Evolutionary conservation across 1,140 invertebrate species (phyloP).

Genomic region (Caenorhabditis inopinata): DNA sequence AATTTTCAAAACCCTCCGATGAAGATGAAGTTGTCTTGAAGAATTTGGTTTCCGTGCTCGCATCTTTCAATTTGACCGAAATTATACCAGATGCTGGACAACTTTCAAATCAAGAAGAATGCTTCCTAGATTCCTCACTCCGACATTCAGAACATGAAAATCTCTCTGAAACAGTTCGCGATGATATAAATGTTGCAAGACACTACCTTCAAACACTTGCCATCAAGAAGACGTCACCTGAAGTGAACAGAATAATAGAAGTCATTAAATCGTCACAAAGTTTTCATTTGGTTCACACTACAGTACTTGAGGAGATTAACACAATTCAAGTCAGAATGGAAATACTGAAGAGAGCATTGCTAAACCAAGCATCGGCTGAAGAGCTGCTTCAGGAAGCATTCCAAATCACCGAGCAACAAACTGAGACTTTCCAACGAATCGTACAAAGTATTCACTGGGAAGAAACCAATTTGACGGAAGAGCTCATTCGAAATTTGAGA

Average conservation of each 20-base stretch:
- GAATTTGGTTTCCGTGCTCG: neutral
- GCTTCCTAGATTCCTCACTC: neutral
- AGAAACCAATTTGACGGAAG: neutral
- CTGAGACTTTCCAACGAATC: neutral
- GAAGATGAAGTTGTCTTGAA: neutral
- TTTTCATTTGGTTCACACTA: conserved; percentile 17
- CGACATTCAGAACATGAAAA: neutral
- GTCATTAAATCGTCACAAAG: conserved; percentile 5
- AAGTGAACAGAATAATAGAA: neutral
- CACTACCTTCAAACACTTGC: conserved; percentile 5
- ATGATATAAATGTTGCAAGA: neutral
- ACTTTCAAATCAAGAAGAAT: neutral
- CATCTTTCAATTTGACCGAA: neutral
- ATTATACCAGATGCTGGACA: neutral
- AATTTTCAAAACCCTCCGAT: neutral
- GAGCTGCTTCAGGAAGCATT: conserved; percentile 5
- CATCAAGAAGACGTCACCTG: neutral
- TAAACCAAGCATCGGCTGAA: neutral
- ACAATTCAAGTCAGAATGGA: conserved; percentile 10
- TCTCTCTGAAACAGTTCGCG: neutral
- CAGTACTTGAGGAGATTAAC: conserved; percentile 12
- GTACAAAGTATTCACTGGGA: conserved; percentile 6
- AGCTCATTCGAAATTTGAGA: neutral
- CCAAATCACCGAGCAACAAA: conserved; percentile 22
- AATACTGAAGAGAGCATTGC: neutral